Percentiles rank a stretch among this genome's conserved stretches.
These are phyloP conservation scores for Melanostoma mellinum DNA, from an alignment of 2,888 invertebrate species.

Conservation along the genomic window DNA sequence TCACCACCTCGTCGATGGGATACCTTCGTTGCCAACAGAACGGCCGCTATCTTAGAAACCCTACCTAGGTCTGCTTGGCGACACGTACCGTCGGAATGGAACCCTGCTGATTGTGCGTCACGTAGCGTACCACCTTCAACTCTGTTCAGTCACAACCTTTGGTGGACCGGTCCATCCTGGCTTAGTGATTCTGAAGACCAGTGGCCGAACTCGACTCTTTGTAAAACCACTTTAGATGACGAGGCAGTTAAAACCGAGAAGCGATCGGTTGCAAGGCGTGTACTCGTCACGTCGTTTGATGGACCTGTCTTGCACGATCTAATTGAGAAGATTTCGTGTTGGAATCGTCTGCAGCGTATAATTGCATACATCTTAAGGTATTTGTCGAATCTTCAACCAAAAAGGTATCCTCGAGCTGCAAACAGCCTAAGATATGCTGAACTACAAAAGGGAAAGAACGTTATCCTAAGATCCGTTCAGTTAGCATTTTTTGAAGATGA, in stretches of 20 bases:
- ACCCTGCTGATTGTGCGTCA: conserved; percentile 72
- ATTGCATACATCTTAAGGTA: conserved; percentile 7
- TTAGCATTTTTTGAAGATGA: background rate
- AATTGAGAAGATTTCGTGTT: conserved; percentile 28
- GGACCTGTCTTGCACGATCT: background rate
- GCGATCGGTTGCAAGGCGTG: background rate
- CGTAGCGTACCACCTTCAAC: conserved; percentile 59
- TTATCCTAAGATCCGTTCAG: conserved; percentile 4
- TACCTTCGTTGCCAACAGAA: conserved; percentile 64
- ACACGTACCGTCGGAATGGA: conserved; percentile 57
- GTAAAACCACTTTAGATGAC: background rate
- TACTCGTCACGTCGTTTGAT: background rate
- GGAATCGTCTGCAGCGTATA: conserved; percentile 3
- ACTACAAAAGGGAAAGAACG: background rate
- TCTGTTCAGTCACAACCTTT: conserved; percentile 43
- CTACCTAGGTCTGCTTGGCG: conserved; percentile 56
- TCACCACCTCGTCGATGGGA: conserved; percentile 61
- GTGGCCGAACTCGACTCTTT: conserved; percentile 3
- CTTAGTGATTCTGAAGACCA: background rate
- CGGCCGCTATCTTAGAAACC: conserved; percentile 56
- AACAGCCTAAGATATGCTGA: background rate
- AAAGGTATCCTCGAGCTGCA: background rate
- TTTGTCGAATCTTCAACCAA: background rate
- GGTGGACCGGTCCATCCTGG: conserved; percentile 64
- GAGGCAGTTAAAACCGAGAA: background rate